Conservation (phyloP, 53 echinoderm and acorn worm genomes). For the Actinopyga echinites region DNA sequence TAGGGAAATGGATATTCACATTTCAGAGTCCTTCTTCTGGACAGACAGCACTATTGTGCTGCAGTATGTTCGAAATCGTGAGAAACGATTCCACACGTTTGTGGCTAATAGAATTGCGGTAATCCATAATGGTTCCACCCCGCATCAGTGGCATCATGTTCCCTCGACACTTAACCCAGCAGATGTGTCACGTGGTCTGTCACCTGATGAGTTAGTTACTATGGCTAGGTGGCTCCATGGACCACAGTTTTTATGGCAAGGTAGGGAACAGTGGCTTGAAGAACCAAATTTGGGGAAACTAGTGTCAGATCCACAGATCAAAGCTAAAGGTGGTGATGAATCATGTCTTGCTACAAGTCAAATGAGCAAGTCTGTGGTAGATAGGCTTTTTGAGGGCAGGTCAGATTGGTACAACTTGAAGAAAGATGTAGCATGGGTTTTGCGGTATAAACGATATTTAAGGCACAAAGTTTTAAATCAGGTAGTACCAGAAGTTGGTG, state of each 20-base stretch:
- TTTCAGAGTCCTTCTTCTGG: constrained; percentile 38
- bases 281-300: background rate
- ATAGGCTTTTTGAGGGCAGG: constrained; percentile 22
- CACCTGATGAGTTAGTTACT: constrained; percentile 48
- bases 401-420: constrained; percentile 48
- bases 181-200: constrained; percentile 69
- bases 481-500: background rate
- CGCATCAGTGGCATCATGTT: constrained; percentile 58
- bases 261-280: constrained; percentile 43
- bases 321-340: constrained; percentile 2
- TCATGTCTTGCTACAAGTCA: background rate
- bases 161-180: constrained; percentile 60
- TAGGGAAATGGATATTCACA: constrained; percentile 48
- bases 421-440: constrained; percentile 53
- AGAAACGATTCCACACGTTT: constrained; percentile 59
- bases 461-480: background rate
- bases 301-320: constrained; percentile 41
- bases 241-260: constrained; percentile 54
- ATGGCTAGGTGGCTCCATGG: constrained; percentile 65
- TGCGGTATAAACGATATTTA: constrained; percentile 7
- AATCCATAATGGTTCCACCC: constrained; percentile 38
- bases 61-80: constrained; percentile 45
- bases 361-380: background rate
- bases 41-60: constrained; percentile 60
- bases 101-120: constrained; percentile 60